These are phyloP conservation scores for Melanostoma mellinum DNA, from an alignment of 2,888 invertebrate species.

Conservation along the genomic window DNA sequence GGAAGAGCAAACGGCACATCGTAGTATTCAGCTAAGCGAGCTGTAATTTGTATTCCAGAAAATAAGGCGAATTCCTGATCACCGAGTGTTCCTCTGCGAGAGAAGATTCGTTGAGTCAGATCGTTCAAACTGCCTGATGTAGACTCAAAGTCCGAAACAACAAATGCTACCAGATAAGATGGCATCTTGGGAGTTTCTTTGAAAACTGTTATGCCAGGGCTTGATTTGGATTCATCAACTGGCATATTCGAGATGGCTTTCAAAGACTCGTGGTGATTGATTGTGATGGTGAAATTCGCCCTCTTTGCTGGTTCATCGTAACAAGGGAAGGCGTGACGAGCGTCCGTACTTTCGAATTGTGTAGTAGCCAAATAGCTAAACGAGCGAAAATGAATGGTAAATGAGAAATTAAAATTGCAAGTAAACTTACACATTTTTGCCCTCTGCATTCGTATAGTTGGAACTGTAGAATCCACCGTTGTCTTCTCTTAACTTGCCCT, in stretches of 20 bases:
- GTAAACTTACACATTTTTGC: slow-evolving; percentile 70
- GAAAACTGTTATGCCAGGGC: slow-evolving; percentile 76
- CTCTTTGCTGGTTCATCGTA: slow-evolving; percentile 88
- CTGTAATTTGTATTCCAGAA: slow-evolving; percentile 88
- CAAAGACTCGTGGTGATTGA: slow-evolving; percentile 82
- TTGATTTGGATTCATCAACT: slow-evolving; percentile 11
- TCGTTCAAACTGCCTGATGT: slow-evolving; percentile 75
- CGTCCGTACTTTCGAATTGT: slow-evolving; percentile 85
- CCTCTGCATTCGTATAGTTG: slow-evolving; percentile 79
- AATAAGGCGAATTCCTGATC: slow-evolving; percentile 87
- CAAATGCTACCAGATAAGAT: slow-evolving; percentile 90
- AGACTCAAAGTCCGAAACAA: slow-evolving; percentile 85
- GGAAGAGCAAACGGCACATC: slow-evolving; percentile 88
- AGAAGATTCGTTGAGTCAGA: slow-evolving; percentile 78
- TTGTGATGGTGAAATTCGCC: slow-evolving; percentile 85
- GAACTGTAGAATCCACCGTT: slow-evolving; percentile 86
- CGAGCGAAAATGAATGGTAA: too few species aligned
- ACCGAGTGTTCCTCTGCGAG: slow-evolving; percentile 77
- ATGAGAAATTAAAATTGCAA: neutral
- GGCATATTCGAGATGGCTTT: slow-evolving; percentile 77
- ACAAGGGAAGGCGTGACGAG: slow-evolving; percentile 87
- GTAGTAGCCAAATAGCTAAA: slow-evolving; percentile 83
- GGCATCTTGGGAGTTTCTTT: slow-evolving; percentile 86
- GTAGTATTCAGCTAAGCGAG: slow-evolving; percentile 88
- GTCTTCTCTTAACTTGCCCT: slow-evolving; percentile 83